phyloP scores from a whole-genome alignment of 2,888 invertebrate genomes.

The Meta bourneti region DNA sequence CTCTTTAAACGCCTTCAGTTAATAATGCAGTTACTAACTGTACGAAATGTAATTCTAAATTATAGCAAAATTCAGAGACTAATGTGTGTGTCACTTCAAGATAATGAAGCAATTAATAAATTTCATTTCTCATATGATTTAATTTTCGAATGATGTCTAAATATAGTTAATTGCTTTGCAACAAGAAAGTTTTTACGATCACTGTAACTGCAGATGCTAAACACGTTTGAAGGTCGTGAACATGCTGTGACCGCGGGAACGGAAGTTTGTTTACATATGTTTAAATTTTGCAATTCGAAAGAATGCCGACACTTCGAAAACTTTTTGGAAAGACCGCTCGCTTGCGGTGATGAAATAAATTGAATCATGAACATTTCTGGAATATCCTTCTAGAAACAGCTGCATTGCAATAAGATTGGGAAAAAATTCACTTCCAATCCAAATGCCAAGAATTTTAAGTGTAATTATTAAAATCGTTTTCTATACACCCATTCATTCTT shows the following conservation, averaged over 20 bases:
- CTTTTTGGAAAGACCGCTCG: neutral
- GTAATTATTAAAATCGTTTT: neutral
- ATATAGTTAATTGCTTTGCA: no score
- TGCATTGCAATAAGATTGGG: no score
- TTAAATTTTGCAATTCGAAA: neutral
- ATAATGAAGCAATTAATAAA: no score
- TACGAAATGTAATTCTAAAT: neutral
- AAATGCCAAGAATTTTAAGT: neutral
- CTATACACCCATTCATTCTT: no score
- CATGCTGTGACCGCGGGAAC: conserved; percentile 24
- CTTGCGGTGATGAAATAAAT: no score
- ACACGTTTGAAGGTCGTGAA: neutral
- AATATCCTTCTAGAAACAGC: no score
- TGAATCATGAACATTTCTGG: no score
- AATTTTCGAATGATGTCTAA: no score
- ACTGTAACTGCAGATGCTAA: neutral
- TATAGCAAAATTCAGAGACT: no score
- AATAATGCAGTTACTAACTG: conserved; percentile 21
- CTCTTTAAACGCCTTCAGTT: conserved; percentile 55
- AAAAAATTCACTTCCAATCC: neutral
- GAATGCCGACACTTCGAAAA: neutral
- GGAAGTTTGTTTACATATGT: conserved; percentile 17
- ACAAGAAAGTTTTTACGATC: no score
- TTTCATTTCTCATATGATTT: no score
- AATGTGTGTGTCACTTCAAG: no score